These are phyloP conservation scores for Tinea semifulvella DNA, from an alignment of 2,888 invertebrate genomes.

Conservation along the genomic window DNA sequence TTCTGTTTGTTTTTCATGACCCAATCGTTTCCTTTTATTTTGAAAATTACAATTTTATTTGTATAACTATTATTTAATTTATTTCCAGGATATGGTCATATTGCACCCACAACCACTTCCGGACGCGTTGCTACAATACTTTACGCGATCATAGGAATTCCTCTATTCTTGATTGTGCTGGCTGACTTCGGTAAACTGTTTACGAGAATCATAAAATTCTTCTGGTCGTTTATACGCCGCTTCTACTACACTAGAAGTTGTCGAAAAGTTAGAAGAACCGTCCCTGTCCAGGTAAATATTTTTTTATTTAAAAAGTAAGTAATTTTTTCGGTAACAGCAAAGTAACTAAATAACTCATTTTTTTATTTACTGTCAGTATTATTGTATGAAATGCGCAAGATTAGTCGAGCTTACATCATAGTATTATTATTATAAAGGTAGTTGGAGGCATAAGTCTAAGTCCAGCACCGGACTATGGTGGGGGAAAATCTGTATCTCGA, in stretches of 20 bases:
- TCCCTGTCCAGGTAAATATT: slow-evolving; percentile 72
- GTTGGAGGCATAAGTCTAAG: too few species aligned
- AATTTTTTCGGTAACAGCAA: too few species aligned
- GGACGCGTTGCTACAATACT: slow-evolving; percentile 90
- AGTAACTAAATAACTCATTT: too few species aligned
- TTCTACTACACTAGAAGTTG: slow-evolving; percentile 89
- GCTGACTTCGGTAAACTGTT: slow-evolving; percentile 96
- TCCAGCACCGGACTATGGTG: too few species aligned
- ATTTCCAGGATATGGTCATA: slow-evolving; percentile 92
- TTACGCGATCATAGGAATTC: slow-evolving; percentile 95
- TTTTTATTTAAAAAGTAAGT: too few species aligned
- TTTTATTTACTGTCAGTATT: too few species aligned
- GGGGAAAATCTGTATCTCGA: too few species aligned
- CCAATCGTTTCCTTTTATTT: neutral
- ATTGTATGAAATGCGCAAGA: too few species aligned
- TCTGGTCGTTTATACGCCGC: slow-evolving; percentile 87
- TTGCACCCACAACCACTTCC: slow-evolving; percentile 87
- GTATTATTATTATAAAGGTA: too few species aligned
- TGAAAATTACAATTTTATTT: neutral
- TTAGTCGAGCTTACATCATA: too few species aligned
- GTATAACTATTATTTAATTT: neutral
- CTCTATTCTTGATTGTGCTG: slow-evolving; percentile 91
- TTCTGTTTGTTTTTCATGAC: slow-evolving; percentile 11
- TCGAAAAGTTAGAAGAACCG: slow-evolving; percentile 77
- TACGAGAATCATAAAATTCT: slow-evolving; percentile 87